phyloP scores from a whole-genome alignment of 64 coral and sea anemone species.

The Stylophora pistillata region DNA sequence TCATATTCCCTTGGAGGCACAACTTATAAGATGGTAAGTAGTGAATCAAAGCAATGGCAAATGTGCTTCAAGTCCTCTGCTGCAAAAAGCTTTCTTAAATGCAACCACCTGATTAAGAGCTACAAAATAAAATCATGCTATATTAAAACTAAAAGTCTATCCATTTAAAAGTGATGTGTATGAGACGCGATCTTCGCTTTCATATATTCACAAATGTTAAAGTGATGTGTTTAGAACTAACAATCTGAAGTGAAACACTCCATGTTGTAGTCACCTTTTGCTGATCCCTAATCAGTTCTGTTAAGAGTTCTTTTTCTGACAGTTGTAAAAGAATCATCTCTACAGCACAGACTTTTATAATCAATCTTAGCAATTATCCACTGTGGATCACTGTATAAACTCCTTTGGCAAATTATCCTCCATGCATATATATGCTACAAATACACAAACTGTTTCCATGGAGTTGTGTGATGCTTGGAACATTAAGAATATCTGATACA shows the following conservation, averaged over 20 bases:
- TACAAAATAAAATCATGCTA: too few species aligned
- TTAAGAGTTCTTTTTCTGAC: slow-evolving; percentile 94
- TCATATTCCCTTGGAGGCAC: too few species aligned
- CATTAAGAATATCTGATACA: background rate
- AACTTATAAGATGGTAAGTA: too few species aligned
- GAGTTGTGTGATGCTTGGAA: background rate
- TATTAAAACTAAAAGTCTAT: too few species aligned
- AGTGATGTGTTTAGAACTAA: background rate
- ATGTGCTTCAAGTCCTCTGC: too few species aligned
- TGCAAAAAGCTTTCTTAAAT: too few species aligned
- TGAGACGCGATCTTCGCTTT: too few species aligned
- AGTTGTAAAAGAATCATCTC: slow-evolving; percentile 86
- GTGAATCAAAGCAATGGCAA: too few species aligned
- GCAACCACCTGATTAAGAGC: too few species aligned
- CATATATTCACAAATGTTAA: too few species aligned
- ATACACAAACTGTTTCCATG: slow-evolving; percentile 41
- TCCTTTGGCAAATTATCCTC: background rate
- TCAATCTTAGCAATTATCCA: background rate
- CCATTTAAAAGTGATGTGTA: too few species aligned
- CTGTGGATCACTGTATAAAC: background rate
- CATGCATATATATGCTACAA: background rate
- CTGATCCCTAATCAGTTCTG: slow-evolving; percentile 86
- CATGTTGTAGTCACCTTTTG: slow-evolving; percentile 68
- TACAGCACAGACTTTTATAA: slow-evolving; percentile 31
- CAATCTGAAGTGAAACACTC: background rate